Conservation (phyloP, 1,140 invertebrate species). For the Lucilia sericata region DNA sequence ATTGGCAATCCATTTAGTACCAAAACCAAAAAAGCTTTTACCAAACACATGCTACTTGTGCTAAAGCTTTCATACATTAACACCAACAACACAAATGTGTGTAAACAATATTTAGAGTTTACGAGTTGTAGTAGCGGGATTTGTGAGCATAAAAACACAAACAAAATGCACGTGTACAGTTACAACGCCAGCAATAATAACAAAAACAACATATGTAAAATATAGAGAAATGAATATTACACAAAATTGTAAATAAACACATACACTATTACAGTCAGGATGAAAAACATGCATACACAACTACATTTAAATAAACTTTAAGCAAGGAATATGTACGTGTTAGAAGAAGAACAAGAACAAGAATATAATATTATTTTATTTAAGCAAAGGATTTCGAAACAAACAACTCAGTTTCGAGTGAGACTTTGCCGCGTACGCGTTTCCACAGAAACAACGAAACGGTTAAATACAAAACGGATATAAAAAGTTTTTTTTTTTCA, state of each 20-base stretch:
- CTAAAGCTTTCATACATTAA: slow-evolving; percentile 14
- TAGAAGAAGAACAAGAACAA: background rate
- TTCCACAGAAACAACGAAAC: slow-evolving; percentile 1
- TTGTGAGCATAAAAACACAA: background rate
- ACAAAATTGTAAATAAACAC: background rate
- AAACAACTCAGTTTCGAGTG: slow-evolving; percentile 50
- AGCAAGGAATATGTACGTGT: background rate
- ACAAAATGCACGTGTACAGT: slow-evolving; percentile 31
- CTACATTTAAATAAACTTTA: background rate
- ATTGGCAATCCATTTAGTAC: background rate
- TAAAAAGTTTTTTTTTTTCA: background rate
- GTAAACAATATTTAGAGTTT: background rate
- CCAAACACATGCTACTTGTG: background rate
- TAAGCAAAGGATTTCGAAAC: slow-evolving; percentile 40
- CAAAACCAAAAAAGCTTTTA: background rate
- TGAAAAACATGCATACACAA: background rate
- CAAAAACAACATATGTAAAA: background rate
- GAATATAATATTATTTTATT: slow-evolving; percentile 13
- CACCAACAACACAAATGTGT: background rate
- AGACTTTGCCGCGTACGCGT: slow-evolving; percentile 26
- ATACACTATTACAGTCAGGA: background rate
- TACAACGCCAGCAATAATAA: background rate
- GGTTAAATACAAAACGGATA: background rate
- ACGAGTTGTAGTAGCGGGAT: background rate
- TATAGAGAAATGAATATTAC: background rate